These are phyloP conservation scores for Perca flavescens DNA, from an alignment of 2,113 vertebrate genomes.

Conservation along the genomic window DNA sequence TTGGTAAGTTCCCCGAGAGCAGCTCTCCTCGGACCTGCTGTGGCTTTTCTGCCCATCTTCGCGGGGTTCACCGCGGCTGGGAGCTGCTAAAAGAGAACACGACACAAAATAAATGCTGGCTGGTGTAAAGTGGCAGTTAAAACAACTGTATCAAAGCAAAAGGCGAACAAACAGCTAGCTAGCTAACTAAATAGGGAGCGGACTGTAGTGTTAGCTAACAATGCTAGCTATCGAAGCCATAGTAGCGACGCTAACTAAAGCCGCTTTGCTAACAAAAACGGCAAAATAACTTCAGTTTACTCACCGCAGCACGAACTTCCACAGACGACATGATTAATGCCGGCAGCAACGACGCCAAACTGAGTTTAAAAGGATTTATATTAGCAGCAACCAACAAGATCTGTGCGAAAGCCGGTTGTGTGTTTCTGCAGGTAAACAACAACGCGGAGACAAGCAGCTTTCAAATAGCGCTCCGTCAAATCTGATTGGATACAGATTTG, in stretches of 20 bases:
- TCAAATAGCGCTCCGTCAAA: slow-evolving; percentile 78
- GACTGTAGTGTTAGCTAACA: neutral
- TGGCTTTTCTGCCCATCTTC: slow-evolving; percentile 68
- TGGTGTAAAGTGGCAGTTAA: neutral
- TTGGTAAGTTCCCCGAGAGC: slow-evolving; percentile 83
- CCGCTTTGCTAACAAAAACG: neutral
- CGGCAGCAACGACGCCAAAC: neutral
- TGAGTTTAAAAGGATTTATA: neutral
- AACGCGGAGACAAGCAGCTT: slow-evolving; percentile 17
- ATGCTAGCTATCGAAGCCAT: too few species aligned
- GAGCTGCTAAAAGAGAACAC: neutral
- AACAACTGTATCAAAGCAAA: too few species aligned
- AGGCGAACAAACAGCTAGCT: neutral
- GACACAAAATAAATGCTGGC: fast-evolving
- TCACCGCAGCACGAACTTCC: slow-evolving; percentile 38
- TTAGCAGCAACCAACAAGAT: neutral
- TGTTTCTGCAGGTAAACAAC: neutral
- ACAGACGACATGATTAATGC: slow-evolving; percentile 34
- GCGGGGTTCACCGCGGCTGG: slow-evolving; percentile 60
- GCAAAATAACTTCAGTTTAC: neutral
- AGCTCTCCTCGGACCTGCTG: slow-evolving; percentile 59
- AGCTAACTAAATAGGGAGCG: too few species aligned
- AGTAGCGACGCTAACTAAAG: neutral
- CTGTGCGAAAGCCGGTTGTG: too few species aligned
- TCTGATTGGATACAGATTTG: slow-evolving; percentile 71